Base-by-base conservation (phyloP, 2,113 vertebrate genomes). In the Suncus etruscus region DNA sequence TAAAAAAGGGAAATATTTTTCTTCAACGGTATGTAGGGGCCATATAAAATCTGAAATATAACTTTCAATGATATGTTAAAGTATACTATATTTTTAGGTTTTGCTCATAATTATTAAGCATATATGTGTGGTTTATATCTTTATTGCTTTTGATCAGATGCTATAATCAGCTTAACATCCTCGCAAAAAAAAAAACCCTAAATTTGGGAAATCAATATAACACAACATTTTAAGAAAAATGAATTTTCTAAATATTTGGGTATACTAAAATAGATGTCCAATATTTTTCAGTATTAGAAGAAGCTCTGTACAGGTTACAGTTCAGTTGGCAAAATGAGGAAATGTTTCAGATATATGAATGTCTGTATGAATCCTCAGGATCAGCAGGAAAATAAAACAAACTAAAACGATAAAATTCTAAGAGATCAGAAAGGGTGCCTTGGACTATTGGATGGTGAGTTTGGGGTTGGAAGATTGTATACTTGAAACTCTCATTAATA, bases 131-230 rank as follows among this genome's bases (percentile, higher is more conserved):
- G 39, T 39, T 39, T 5, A 76, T 11, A 80, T 51, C 27, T 68
- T 63, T 77, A 79, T 65, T 47, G 32, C 22, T 20, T 90, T 85
- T 78, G n/a, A 10, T 47, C 68, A 77, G 15, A 11, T 54, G 22
- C 11, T 94, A n/a, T 75, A 72, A 78, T 66, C 6, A 87, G 29
- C 31, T 87, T 82, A 76, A 84, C 66, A n/a, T 79, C 65, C 24
- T 69, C 14, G 39, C 81, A 47, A 82, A 87, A n/a, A n/a, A n/a
- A n/a, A n/a, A n/a, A 82, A 27, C 29, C 0, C 4, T 51, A 1
- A 14, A 77, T 48, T 74, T 66, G 39, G 32, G 6, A 65, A 73
- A 39, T 48, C 7, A 22, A 45, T 0, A 14, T 72, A 54, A 83
- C 20, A 85, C 20, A 90, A 15, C 25, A 31, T 50, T 47, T 78